Base-by-base conservation (phyloP, 1,140 invertebrate species). In the Anastrepha obliqua region DNA sequence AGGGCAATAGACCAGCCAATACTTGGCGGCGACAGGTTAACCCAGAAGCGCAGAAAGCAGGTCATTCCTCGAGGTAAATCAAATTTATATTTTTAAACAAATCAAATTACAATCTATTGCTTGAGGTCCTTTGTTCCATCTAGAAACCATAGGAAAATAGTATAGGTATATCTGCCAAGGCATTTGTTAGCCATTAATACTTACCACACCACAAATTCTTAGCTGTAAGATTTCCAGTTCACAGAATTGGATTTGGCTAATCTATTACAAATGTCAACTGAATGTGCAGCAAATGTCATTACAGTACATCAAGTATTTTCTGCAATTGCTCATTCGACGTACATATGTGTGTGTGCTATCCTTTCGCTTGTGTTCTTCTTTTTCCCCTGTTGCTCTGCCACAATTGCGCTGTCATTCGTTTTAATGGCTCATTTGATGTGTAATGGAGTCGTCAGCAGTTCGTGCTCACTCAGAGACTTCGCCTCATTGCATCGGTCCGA, bases 391-490 rank as follows among this genome's bases (percentile, higher is more conserved):
- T 74, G 44, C 7, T 7, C 15, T 55, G 70, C 20, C 74, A 81
- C 47, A 81, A 81, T 58, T 81, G 74, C 74, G n/a, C 74, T 20
- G 47, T 81, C 74, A 81, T 81, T 81, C 74, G 47, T 81, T 81
- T 81, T 81, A 81, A 81, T 81, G 74, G 74, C 47, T 81, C 74
- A 81, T 81, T 81, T 81, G 74, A 55, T 81, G 74, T 81, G 74
- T 47, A 81, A 81, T 81, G 74, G 74, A 81, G 17, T 81, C 47
- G 74, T 81, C 74, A 81, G 74, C 74, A 81, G 15, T 81, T 81
- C 74, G 74, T 81, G 74, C 47, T 51, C 74, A 29, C 74, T 74
- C 5, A 74, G n/a, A 62, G 4, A 13, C 44, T 44, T 47, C 15
- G 29, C 13, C 8, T 17, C 39, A 20, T 17, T 74, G 70, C 51